Conservation (phyloP, 2,113 vertebrate species). For the Siphamia tubifer region DNA sequence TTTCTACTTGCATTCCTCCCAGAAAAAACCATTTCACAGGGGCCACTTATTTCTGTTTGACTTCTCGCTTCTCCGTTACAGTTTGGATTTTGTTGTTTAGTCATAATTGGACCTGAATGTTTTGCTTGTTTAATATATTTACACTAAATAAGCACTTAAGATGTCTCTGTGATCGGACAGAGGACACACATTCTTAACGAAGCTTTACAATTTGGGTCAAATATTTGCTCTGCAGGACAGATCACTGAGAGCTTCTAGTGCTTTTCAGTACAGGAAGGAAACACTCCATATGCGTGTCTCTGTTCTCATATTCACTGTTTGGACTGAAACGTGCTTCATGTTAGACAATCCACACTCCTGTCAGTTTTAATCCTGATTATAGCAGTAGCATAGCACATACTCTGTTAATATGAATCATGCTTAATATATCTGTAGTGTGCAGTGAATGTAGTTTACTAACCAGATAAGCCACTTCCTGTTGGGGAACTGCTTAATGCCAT, state of each 20-base stretch:
- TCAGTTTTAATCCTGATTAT: background rate
- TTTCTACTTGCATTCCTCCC: conserved; percentile 54
- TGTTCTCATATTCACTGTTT: background rate
- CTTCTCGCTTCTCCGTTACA: background rate
- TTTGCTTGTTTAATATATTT: background rate
- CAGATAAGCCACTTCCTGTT: background rate
- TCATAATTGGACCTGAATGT: background rate
- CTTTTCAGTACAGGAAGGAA: background rate
- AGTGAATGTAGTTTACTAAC: conserved; percentile 16
- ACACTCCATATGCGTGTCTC: background rate
- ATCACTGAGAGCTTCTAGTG: background rate
- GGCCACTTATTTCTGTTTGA: conserved; percentile 46
- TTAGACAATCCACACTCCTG: conserved; percentile 7
- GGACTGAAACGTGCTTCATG: background rate
- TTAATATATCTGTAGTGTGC: conserved; percentile 6
- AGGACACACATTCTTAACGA: background rate
- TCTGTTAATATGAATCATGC: background rate
- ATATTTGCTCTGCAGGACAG: background rate
- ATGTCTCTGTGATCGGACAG: background rate
- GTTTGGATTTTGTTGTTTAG: background rate
- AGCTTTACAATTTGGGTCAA: conserved; percentile 14
- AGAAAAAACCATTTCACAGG: conserved; percentile 8
- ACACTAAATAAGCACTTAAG: background rate
- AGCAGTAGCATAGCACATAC: background rate
- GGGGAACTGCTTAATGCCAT: background rate